phyloP scores from a whole-genome alignment of 2,888 invertebrate genomes.

The Rotaria macrura region DNA sequence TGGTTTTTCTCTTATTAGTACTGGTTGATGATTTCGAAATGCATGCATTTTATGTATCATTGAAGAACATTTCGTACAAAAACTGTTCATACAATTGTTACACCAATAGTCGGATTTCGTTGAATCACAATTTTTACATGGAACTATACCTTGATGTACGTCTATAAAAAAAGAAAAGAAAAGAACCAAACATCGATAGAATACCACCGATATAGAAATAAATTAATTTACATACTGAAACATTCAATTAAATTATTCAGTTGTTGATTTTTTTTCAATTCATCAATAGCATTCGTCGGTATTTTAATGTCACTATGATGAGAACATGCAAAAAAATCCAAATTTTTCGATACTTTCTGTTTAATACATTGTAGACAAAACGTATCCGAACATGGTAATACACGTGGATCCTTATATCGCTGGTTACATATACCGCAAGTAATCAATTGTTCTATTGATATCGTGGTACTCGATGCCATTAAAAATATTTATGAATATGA shows the following conservation, averaged over 20 bases:
- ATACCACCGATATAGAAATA: neutral
- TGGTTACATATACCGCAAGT: no score
- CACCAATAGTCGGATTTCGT: neutral
- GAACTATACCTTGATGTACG: neutral
- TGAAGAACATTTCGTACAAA: no score
- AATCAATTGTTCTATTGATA: no score
- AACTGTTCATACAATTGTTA: no score
- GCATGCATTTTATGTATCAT: no score
- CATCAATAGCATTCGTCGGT: neutral
- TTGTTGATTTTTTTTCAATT: neutral
- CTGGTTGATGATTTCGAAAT: no score
- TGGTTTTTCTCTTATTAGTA: neutral
- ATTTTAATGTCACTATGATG: neutral
- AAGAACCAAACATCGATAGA: no score
- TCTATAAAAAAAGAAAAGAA: neutral
- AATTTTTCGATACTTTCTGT: neutral
- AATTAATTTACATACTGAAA: neutral
- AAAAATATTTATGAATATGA: no score
- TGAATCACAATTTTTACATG: neutral
- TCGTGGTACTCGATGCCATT: no score
- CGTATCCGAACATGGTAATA: neutral
- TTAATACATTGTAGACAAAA: neutral
- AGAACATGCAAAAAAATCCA: neutral
- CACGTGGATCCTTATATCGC: no score
- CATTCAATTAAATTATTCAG: neutral